These are phyloP conservation scores for Varanus komodoensis DNA, from an alignment of 2,113 vertebrate species.

Conservation along the genomic window DNA sequence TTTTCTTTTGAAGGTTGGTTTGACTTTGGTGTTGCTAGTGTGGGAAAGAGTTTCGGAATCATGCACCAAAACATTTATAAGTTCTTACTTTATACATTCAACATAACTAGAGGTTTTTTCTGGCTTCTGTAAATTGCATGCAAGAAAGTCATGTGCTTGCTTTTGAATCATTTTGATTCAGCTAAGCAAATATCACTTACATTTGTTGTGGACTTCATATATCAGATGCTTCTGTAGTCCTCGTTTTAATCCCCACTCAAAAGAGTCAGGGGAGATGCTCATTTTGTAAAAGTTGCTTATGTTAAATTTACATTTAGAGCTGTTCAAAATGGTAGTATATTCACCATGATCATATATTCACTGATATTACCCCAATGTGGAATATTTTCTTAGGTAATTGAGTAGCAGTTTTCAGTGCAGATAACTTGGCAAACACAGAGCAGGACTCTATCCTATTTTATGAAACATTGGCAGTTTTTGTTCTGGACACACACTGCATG, in stretches of 20 bases:
- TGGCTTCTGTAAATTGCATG: neutral
- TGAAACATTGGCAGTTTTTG: neutral
- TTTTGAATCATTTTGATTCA: neutral
- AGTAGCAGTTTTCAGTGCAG: neutral
- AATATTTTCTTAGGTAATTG: neutral
- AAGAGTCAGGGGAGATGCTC: neutral
- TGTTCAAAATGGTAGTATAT: neutral
- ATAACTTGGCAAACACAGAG: neutral
- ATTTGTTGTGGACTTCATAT: neutral
- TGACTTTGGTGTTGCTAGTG: no score
- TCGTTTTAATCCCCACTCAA: neutral
- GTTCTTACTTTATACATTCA: neutral
- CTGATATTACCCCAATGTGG: neutral
- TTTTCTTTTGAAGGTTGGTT: neutral
- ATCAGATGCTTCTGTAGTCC: neutral
- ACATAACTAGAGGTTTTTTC: neutral
- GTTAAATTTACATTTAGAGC: neutral
- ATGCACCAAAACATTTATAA: no score
- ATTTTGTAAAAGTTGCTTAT: neutral
- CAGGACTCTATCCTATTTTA: neutral
- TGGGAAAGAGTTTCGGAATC: neutral
- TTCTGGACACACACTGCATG: neutral
- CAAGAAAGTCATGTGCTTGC: neutral
- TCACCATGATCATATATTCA: neutral
- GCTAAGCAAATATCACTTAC: neutral